Percentiles rank a stretch among this genome's conserved stretches.
Evolutionary conservation across 1,140 invertebrate genomes (phyloP).

Genomic region (Saccostrea glomerata): DNA sequence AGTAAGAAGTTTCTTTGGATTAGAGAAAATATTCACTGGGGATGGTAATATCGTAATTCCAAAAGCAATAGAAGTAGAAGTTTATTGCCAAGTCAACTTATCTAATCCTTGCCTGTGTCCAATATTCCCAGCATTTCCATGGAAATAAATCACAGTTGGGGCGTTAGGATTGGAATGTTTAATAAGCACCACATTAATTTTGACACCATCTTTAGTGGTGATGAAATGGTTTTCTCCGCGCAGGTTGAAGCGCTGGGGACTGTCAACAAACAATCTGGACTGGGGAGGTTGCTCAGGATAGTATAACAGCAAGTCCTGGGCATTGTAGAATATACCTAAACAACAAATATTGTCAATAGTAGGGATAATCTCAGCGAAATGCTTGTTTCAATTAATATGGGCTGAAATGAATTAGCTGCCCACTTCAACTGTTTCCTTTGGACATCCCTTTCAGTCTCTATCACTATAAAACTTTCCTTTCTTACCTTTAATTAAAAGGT

Average conservation of each 20-base stretch:
- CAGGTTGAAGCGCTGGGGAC: slow-evolving; percentile 89
- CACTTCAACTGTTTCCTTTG: too few species aligned
- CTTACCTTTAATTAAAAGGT: too few species aligned
- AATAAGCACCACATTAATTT: slow-evolving; percentile 92
- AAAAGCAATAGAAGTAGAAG: too few species aligned
- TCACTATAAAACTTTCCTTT: too few species aligned
- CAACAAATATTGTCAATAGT: too few species aligned
- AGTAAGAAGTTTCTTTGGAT: neutral
- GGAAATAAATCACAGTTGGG: slow-evolving; percentile 93
- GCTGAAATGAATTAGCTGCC: too few species aligned
- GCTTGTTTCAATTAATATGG: too few species aligned
- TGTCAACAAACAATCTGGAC: slow-evolving; percentile 90
- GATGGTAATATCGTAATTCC: too few species aligned
- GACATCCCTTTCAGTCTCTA: too few species aligned
- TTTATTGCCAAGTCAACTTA: neutral
- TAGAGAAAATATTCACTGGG: too few species aligned
- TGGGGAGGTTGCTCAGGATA: slow-evolving; percentile 93
- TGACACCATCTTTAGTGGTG: slow-evolving; percentile 87
- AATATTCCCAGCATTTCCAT: slow-evolving; percentile 98
- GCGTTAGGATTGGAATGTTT: slow-evolving; percentile 84
- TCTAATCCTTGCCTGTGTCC: slow-evolving; percentile 86
- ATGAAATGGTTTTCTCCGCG: slow-evolving; percentile 88
- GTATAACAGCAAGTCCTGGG: slow-evolving; percentile 91
- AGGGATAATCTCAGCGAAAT: too few species aligned
- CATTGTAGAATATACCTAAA: slow-evolving; percentile 85